A percentile compares a stretch with the other conserved stretches of the same genome.
Conservation (phyloP, 2,888 invertebrate species). For the Eupithecia inturbata region DNA sequence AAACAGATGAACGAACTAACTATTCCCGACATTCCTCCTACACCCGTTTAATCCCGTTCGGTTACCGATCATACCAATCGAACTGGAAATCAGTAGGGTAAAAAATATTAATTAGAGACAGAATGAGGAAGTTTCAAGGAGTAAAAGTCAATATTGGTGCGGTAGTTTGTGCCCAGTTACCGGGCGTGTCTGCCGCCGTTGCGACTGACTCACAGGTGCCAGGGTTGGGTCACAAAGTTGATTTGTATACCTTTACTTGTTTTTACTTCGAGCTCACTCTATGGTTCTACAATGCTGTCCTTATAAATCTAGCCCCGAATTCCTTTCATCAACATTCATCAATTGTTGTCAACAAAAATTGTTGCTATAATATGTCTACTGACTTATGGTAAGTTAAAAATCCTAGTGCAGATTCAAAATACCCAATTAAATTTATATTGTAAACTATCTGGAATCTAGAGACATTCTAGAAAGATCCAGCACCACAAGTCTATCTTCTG, state of each 20-base stretch:
- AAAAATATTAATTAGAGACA: constrained; percentile 66
- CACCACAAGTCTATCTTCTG: background rate
- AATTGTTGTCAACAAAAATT: background rate
- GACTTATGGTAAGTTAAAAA: background rate
- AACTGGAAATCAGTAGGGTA: constrained; percentile 37
- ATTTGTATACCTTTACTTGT: background rate
- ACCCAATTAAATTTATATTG: background rate
- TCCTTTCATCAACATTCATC: no score
- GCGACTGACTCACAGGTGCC: constrained; percentile 47
- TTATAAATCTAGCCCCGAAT: background rate
- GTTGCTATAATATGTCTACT: background rate
- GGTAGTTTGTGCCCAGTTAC: constrained; percentile 73
- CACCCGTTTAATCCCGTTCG: constrained; percentile 16
- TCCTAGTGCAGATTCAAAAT: background rate
- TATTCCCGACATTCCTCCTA: constrained; percentile 18
- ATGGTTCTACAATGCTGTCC: background rate
- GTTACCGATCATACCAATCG: constrained; percentile 30
- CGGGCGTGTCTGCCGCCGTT: constrained; percentile 62
- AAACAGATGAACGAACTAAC: constrained; percentile 21
- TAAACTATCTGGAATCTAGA: background rate
- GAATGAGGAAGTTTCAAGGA: constrained; percentile 69
- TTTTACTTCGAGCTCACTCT: background rate
- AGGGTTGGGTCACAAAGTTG: background rate
- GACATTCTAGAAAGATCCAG: background rate
- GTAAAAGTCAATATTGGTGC: constrained; percentile 75